Base-by-base conservation (phyloP, 2,888 invertebrate species). In the Stictocephala bisonia region DNA sequence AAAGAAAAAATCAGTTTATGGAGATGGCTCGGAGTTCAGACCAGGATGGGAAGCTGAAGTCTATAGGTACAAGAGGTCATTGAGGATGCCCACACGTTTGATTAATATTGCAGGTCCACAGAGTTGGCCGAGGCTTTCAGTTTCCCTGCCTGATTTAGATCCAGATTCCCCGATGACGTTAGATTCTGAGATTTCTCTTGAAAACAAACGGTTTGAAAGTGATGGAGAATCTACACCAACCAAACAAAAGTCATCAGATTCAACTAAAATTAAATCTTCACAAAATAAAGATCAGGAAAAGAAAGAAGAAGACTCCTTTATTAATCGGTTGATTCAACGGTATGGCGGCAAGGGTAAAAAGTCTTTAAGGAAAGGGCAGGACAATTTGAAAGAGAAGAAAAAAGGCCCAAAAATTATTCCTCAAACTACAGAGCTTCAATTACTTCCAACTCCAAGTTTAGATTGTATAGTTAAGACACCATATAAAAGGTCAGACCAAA, bases 1-100 rank as follows among this genome's bases (percentile, higher is more conserved):
- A 75, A 82, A 74, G 81, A 82, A n/a, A 83, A 82, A 84, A 29
- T 73, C 60, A 66, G 48, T 72, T 41, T 72, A 71, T 68, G 91
- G 91, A 2, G 90, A 90, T 82, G 90, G 90, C 31, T 90, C 90
- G 48, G 90, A 90, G 81, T 92, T 92, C 80, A 87, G 89, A 78
- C 92, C 93, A 0, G 92, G 93, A 0, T 93, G 93, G 93, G 93
- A 93, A 84, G 91, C 93, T 81, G 94, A 94, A 81, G 88, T 94
- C 18, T 93, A 92, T 80, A 90, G 89, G 79, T 95, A 91, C 81
- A 95, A 95, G 82, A 88, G 92, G 78, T 92, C 94, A 0, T 84
- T 94, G 18, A 88, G 94, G 79, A 93, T 95, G 88, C 94, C 95
- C 1, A 87, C 91, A 35, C 89, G 91, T 79, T 86, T 95, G 66